Conservation (phyloP, 2,888 invertebrate species). For the Ypsolopha scabrella region DNA sequence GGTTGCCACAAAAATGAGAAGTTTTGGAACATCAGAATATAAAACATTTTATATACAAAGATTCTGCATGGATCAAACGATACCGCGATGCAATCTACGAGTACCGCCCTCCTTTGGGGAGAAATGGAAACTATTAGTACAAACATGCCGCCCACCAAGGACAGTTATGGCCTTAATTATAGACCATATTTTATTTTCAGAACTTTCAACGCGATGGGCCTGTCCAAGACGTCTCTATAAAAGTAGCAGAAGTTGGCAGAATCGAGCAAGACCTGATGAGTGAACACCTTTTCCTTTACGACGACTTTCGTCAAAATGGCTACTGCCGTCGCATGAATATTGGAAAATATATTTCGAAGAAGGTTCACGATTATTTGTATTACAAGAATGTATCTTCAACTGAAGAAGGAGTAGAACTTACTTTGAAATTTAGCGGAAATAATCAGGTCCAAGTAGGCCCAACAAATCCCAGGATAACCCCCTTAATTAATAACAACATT, state of each 20-base stretch:
- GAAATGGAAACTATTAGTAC: no score
- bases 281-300: constrained; percentile 13
- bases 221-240: constrained; percentile 17
- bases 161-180: no score
- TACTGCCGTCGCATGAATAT: constrained; percentile 17
- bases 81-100: no score
- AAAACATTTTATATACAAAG: no score
- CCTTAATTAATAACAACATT: no score
- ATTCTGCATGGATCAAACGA: no score
- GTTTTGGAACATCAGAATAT: no score
- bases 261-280: constrained; percentile 13
- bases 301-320: constrained; percentile 19
- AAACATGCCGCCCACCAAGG: no score
- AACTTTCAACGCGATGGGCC: constrained; percentile 13
- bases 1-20: no score
- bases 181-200: constrained; percentile 14
- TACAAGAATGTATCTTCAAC: constrained; percentile 15
- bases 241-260: constrained; percentile 13
- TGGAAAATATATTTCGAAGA: constrained; percentile 27
- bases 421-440: neutral
- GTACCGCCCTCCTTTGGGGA: no score
- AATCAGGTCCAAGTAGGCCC: no score
- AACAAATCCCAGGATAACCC: no score
- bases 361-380: constrained; percentile 22
- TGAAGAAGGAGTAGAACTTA: constrained; percentile 21